Conservation (phyloP, 37 sponge, comb jelly and placozoan genomes). For the Bolinopsis microptera region DNA sequence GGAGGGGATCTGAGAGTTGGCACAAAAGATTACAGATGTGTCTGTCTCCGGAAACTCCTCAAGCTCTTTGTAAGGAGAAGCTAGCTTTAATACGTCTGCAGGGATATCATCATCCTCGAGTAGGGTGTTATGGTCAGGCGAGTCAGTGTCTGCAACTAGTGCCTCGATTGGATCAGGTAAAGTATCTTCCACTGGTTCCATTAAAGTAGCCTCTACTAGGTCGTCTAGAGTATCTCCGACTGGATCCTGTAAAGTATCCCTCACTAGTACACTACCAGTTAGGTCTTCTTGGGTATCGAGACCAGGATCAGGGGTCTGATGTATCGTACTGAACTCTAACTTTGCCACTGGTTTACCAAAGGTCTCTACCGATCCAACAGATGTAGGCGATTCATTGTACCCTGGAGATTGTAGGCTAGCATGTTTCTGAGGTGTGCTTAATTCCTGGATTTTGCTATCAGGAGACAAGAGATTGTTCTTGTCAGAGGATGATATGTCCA, state of each 20-base stretch:
- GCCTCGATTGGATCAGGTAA: not conserved
- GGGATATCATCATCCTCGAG: not conserved
- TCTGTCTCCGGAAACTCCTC: not conserved
- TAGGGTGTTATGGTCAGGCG: too few species aligned
- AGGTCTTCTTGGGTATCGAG: not conserved
- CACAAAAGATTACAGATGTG: not conserved
- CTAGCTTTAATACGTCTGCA: not conserved
- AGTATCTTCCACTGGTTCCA: not conserved
- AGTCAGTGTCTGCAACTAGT: not conserved
- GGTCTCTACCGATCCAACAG: constrained; percentile 52
- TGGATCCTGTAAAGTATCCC: not conserved
- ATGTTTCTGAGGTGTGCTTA: not conserved
- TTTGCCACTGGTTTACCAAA: constrained; percentile 2
- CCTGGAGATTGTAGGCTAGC: not conserved
- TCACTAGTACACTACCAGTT: not conserved
- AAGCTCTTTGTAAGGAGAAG: not conserved
- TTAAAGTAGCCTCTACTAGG: not conserved
- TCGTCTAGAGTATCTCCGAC: not conserved
- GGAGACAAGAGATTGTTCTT: not conserved
- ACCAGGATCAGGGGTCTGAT: not conserved
- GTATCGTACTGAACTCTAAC: not conserved
- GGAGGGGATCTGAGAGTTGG: not conserved
- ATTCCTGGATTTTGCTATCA: not conserved
- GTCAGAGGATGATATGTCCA: not conserved
- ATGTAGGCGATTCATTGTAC: not conserved